A percentile compares a stretch with the other conserved stretches of the same genome.
phyloP scores from a whole-genome alignment of 1,140 invertebrate genomes.

The Chironomus tepperi region DNA sequence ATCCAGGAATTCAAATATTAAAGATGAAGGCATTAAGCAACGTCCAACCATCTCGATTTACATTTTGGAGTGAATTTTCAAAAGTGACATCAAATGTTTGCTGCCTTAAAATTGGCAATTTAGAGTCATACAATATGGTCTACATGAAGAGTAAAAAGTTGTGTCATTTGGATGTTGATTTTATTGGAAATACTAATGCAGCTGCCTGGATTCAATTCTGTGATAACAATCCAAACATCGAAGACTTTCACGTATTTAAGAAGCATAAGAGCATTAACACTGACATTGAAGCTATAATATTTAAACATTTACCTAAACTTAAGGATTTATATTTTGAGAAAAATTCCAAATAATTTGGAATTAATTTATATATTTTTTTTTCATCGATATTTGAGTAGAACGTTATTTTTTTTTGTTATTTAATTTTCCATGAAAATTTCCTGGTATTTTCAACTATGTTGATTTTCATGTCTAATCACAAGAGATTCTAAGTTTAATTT shows the following conservation, averaged over 20 bases:
- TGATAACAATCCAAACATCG: background rate
- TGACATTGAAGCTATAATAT: background rate
- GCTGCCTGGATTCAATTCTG: background rate
- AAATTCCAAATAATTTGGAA: background rate
- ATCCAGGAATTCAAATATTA: background rate
- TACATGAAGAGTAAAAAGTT: background rate
- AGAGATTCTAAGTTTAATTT: no score
- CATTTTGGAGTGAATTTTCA: background rate
- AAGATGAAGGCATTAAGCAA: no score
- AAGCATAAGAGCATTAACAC: background rate
- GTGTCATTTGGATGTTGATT: background rate
- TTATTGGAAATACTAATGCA: background rate
- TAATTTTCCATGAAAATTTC: background rate
- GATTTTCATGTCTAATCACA: no score
- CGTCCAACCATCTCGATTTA: background rate
- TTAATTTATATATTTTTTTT: background rate
- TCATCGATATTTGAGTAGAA: background rate
- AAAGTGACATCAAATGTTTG: background rate
- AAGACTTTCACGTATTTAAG: background rate
- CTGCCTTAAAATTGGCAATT: background rate
- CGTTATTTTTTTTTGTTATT: no score
- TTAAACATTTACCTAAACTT: background rate
- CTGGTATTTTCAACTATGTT: no score
- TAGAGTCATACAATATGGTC: background rate
- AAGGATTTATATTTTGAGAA: background rate